phyloP scores from a whole-genome alignment of 2,113 vertebrate genomes.

The Cynocephalus volans region DNA sequence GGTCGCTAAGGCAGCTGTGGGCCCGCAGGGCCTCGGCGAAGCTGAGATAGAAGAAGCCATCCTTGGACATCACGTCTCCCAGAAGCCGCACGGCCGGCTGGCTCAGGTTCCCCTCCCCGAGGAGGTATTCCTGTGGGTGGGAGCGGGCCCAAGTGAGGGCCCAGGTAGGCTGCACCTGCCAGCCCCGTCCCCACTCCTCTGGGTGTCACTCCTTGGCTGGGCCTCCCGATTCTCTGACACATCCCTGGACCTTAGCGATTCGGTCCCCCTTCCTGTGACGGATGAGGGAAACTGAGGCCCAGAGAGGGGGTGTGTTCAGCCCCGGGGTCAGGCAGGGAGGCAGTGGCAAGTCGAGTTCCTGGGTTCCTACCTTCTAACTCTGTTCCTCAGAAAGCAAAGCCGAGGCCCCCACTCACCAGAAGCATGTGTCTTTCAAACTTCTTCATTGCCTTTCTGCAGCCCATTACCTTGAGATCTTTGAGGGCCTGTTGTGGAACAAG shows the following conservation, averaged over 20 bases:
- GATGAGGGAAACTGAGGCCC: background rate
- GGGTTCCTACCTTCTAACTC: background rate
- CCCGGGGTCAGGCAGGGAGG: background rate
- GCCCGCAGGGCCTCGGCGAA: conserved; percentile 77
- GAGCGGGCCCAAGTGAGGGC: background rate
- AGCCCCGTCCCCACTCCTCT: rapidly evolving
- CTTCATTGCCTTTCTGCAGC: conserved; percentile 75
- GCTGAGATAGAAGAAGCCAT: conserved; percentile 82
- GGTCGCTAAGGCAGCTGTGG: conserved; percentile 80
- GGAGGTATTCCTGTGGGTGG: conserved; percentile 81
- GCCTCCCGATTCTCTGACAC: background rate
- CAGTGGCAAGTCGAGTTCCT: background rate
- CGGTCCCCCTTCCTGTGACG: background rate
- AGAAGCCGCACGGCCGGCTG: conserved; percentile 74
- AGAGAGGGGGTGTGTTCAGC: background rate
- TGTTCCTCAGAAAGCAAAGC: background rate
- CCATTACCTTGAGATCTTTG: conserved; percentile 68
- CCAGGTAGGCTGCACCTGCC: background rate
- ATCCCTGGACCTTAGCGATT: background rate
- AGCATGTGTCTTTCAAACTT: conserved; percentile 75
- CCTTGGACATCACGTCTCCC: conserved; percentile 81
- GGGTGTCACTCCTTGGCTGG: background rate
- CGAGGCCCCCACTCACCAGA: conserved; percentile 71
- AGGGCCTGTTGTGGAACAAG: conserved; percentile 63
- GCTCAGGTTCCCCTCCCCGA: conserved; percentile 82